Evolutionary conservation across 2,113 vertebrate genomes (phyloP), one percentile per base, ranked within the genome.

Genomic region (Mola mola): DNA sequence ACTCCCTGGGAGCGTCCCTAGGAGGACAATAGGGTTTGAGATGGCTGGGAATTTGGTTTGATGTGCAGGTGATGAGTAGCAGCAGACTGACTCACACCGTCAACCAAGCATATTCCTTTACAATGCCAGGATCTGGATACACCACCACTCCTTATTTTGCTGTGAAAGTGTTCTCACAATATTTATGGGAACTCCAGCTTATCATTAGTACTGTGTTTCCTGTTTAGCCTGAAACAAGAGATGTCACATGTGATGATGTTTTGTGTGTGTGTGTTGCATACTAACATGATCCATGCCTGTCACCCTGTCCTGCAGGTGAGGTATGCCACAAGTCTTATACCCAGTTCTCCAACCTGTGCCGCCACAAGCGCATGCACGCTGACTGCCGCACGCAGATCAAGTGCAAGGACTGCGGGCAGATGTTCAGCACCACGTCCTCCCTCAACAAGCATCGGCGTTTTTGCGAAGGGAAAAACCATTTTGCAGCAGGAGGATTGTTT

Each of bases 291-390:
- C 22, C 38, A 3, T 68, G 25, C 81, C 57, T 89, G 78, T 88
- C 51, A 88, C 66, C 53, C 6, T 92, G 76, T 86, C 46, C 63
- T 94, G 98, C 92, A 99, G 97, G 97, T 88, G 97, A 99, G 93
- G 97, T 99, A 92, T 99, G 97, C 94, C 97, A 98, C 93, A 99
- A 99, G 78, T 99, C 97, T 78, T 99, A 99, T 93, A 99, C 97
- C 51, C 97, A 99, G 91, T 99, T 99, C 95, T 99, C 97, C 93
- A 99, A 99, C 94, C 96, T 99, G 78, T 99, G 97, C 90, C 96
- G 97, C 38, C 97, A 99, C 93, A 99, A 99, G 90, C 95, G 97
- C 48, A 99, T 99, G 97, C 97, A 99, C 34, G 97, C 97, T 1
- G 97, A 99, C 93, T 99, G 97, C 84, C 96, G 97, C 79, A 99